Evolutionary conservation across 2,113 vertebrate genomes (phyloP).

Genomic region (Nothoprocta perdicaria): DNA sequence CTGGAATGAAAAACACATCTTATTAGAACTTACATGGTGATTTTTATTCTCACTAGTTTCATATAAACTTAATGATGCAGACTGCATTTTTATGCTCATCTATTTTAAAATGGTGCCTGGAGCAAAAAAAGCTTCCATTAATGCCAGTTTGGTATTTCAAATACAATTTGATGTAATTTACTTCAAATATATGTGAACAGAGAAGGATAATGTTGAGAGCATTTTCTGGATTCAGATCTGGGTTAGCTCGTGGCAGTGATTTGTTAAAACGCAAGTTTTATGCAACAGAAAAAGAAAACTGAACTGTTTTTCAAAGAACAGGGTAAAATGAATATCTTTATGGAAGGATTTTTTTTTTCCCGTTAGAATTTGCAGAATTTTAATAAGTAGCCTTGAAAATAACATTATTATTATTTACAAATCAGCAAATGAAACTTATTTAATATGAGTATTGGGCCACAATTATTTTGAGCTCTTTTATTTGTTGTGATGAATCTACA

Average conservation of each 20-base stretch:
- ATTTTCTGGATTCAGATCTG: constrained; percentile 78
- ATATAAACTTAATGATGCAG: constrained; percentile 91
- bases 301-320: constrained; percentile 33
- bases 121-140: constrained; percentile 87
- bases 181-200: constrained; percentile 86
- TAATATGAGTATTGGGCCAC: not conserved
- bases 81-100: constrained; percentile 88
- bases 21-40: constrained; percentile 89
- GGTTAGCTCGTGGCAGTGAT: constrained; percentile 75
- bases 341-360: not conserved
- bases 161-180: constrained; percentile 89
- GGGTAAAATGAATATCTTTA: constrained; percentile 16
- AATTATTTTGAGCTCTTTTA: not conserved
- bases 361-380: not conserved
- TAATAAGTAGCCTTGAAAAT: constrained; percentile 21
- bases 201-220: constrained; percentile 80
- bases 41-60: constrained; percentile 90
- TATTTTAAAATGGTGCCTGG: constrained; percentile 88
- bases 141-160: constrained; percentile 90
- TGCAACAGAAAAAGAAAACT: not conserved
- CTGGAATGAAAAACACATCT: constrained; percentile 90
- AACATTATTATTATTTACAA: constrained; percentile 48
- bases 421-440: constrained; percentile 33
- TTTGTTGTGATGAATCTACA: not conserved
- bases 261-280: constrained; percentile 75